A percentile compares a stretch with the other conserved stretches of the same genome.
phyloP scores from a whole-genome alignment of 2,113 vertebrate genomes.

The Neoarius graeffei region DNA sequence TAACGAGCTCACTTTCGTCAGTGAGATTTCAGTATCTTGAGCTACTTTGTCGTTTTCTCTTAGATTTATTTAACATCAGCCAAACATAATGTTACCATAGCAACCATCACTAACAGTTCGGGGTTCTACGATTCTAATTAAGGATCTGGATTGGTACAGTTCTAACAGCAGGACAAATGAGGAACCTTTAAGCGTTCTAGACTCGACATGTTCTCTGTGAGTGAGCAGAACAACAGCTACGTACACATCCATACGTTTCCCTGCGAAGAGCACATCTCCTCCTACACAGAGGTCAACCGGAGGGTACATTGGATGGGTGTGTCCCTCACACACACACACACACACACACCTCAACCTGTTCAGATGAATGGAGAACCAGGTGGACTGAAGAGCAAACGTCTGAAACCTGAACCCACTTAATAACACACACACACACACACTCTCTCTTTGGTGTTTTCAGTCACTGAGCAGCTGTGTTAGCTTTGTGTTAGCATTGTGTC shows the following conservation, averaged over 20 bases:
- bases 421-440: conserved; percentile 26
- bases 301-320: background rate
- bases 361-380: conserved; percentile 21
- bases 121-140: background rate
- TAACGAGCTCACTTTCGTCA: background rate
- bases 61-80: background rate
- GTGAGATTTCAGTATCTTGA: background rate
- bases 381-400: conserved; percentile 3
- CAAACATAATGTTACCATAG: background rate
- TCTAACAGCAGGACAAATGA: background rate
- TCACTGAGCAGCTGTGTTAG: background rate
- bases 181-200: background rate
- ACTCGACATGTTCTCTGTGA: background rate
- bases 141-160: background rate
- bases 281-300: background rate
- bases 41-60: background rate
- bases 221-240: conserved; percentile 10
- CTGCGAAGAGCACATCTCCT: background rate
- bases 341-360: conserved; percentile 4
- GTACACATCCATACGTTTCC: background rate
- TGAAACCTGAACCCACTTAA: conserved; percentile 41
- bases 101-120: background rate
- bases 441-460: background rate
- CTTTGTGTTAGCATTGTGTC: background rate
- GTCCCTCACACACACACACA: background rate